These are phyloP conservation scores for Psococerastis gibbosa DNA, from an alignment of 2,888 invertebrate genomes.

Conservation along the genomic window DNA sequence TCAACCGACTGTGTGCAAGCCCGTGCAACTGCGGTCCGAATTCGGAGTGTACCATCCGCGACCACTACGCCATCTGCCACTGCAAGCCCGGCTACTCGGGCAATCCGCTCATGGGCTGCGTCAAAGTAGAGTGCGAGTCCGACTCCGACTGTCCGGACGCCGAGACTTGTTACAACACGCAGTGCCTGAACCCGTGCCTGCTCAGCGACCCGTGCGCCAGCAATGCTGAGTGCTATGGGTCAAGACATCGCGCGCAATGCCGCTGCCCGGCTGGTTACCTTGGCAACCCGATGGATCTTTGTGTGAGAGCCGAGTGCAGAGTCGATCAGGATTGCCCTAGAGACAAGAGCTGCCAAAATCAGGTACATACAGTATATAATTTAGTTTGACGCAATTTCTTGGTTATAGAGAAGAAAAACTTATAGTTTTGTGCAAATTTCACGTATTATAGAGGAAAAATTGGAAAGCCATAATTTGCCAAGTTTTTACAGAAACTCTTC, in stretches of 20 bases:
- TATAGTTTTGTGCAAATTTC: too few relatives aligned
- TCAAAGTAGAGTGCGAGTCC: constrained; percentile 62
- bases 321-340: constrained; percentile 59
- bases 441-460: too few relatives aligned
- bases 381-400: too few relatives aligned
- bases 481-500: too few relatives aligned
- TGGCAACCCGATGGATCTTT: constrained; percentile 64
- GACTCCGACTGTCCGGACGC: constrained; percentile 65
- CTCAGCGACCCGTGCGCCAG: constrained; percentile 62
- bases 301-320: constrained; percentile 60
- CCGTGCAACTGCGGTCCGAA: constrained; percentile 74
- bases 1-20: constrained; percentile 57
- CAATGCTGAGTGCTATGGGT: constrained; percentile 68
- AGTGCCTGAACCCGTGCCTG: constrained; percentile 64
- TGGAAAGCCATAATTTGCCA: too few relatives aligned
- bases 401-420: too few relatives aligned
- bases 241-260: constrained; percentile 59
- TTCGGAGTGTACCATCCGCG: constrained; percentile 60
- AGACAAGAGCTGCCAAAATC: constrained; percentile 49
- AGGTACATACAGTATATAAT: constrained; percentile 22
- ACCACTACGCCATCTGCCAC: constrained; percentile 72
- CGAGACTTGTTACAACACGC: constrained; percentile 63
- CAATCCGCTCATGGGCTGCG: constrained; percentile 64
- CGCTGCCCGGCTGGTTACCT: constrained; percentile 54
- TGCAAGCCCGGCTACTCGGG: constrained; percentile 70